Base-by-base conservation (phyloP, 1,140 invertebrate genomes). In the Heterodera carotae region DNA sequence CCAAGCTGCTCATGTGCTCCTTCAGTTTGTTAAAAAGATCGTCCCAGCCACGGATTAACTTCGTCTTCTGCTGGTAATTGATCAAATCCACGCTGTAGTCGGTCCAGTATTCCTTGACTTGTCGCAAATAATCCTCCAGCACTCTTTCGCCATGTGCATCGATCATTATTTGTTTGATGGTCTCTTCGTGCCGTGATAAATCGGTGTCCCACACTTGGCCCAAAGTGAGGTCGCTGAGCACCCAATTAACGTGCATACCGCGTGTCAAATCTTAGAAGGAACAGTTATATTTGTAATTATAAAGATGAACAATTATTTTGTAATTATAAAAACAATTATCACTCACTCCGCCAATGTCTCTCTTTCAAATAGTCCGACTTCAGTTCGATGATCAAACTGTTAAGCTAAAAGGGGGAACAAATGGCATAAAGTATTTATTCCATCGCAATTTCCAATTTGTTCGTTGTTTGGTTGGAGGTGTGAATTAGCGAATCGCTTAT, bases 281-380 rank as follows among this genome's bases (percentile, higher is more conserved):
- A 86, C 99, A 97, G 88, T 99, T 97, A 97, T 97, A 99, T 0
- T 95, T 93, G n/a, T n/a, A n/a, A n/a, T n/a, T n/a, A n/a, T 0
- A 96, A 88, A 1, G 97, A 95, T 62, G 62, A 31, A 31, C 33
- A 31, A 22, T 22, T n/a, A n/a, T n/a, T n/a, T n/a, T n/a, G n/a
- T n/a, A n/a, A n/a, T n/a, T n/a, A n/a, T n/a, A n/a, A n/a, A n/a
- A n/a, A n/a, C n/a, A n/a, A n/a, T n/a, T n/a, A n/a, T n/a, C 90
- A 99, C 97, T 89, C 8, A 74, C 72, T 74, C 64, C 97, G 96
- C 97, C 97, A 99, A 88, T 99, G 97, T 15, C 97, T 92, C 87
- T 99, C 97, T 88, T 99, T 99, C n/a, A 99, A 89, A 0, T 97
- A 97, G 89, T 99, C 97, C 0, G 99, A 97, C 90, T 99, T 96